Evolutionary conservation across 1,140 invertebrate species (phyloP), one percentile per base, ranked within the genome.

Genomic region (Drosophila willistoni): DNA sequence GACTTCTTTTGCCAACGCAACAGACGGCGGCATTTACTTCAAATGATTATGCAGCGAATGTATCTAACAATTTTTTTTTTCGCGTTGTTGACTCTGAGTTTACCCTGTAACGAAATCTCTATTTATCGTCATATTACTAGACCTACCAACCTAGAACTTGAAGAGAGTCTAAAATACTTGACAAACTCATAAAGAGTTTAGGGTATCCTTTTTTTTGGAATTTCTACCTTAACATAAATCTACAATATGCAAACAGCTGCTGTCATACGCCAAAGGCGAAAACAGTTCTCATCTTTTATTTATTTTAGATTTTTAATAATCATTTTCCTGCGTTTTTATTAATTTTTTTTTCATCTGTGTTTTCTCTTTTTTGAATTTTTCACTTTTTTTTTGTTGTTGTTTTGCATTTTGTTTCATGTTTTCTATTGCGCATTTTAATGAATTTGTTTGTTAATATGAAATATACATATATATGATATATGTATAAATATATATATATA

Each of bases 251-350:
- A 87, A 87, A 87, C 83, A 87, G 83, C 83, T 87, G 83, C 83
- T 76, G 83, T 86, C 83, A 87, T 78, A 73, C 72, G 83, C 83
- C 74, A 73, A 60, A 70, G 83, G 83, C 83, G 71, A 64, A 17
- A 64, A 87, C 29, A 80, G 63, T 71, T 83, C 73, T 87, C 83
- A 87, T 87, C 84, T 87, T 79, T 87, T 87, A 87, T 87, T 87
- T 87, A 87, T 87, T 87, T 89, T 87, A 87, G 83, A 87, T 87
- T 87, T 87, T 87, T 87, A 87, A 87, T 87, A 87, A 87, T 87
- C 77, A 87, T 82, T 86, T 85, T 72, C 44, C 44, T 51, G 44
- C 70, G 79, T 68, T 69, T 57, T 57, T 63, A 55, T 57, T 34
- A 12, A 22, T 55, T 54, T 59, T 56, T 73, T 39, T 41, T 68